phyloP scores from a whole-genome alignment of 1,140 invertebrate genomes.

The Wasmannia auropunctata region DNA sequence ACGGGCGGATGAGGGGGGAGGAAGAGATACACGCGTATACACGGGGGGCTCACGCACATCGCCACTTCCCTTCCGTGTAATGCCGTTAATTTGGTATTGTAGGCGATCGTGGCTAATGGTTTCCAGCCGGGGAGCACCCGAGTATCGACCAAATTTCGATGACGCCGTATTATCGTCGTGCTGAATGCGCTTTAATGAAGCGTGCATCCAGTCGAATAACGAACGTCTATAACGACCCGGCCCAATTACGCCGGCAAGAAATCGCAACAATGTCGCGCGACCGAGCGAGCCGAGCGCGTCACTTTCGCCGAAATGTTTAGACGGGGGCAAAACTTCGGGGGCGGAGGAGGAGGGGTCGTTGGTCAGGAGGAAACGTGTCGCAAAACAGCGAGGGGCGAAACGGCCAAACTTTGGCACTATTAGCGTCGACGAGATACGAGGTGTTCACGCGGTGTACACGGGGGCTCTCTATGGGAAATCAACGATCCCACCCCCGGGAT shows the following conservation, averaged over 20 bases:
- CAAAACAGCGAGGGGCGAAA: not conserved
- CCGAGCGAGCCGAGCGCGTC: not conserved
- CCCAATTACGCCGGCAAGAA: conserved; percentile 26
- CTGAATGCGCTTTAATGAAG: conserved; percentile 56
- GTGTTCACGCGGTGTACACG: not conserved
- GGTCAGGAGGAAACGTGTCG: conserved; percentile 40
- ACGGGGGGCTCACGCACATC: conserved; percentile 1
- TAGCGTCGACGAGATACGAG: conserved; percentile 28
- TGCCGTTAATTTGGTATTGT: conserved; percentile 60
- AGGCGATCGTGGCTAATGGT: conserved; percentile 55
- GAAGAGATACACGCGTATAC: not conserved
- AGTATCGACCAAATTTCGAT: conserved; percentile 58
- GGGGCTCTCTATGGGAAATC: conserved; percentile 2
- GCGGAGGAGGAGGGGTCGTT: not conserved
- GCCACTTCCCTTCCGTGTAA: conserved; percentile 51
- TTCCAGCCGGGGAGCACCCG: conserved; percentile 39
- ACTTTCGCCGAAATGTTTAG: conserved; percentile 41
- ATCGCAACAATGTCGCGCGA: not conserved
- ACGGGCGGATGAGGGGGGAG: no score
- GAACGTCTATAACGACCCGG: conserved; percentile 22
- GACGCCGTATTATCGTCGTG: conserved; percentile 50
- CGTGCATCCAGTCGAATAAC: conserved; percentile 42
- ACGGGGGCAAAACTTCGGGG: conserved; percentile 17
- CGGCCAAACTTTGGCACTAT: conserved; percentile 47
- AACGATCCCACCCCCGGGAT: conserved; percentile 13